Evolutionary conservation across 2,113 vertebrate species (phyloP).

Genomic region (Bothrops jararaca): DNA sequence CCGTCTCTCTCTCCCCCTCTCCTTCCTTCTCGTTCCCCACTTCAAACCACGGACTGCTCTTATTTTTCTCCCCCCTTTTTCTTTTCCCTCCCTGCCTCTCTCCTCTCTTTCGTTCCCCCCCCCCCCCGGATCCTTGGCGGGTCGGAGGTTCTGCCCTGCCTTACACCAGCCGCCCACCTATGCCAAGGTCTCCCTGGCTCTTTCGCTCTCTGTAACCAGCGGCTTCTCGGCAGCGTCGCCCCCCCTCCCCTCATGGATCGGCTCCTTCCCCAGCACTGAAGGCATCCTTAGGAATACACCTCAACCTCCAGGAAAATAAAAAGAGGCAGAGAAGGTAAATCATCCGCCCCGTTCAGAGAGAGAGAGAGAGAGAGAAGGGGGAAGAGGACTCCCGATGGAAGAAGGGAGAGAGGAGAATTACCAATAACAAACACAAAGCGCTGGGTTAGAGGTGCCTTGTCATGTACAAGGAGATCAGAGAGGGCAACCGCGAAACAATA

Average conservation of each 20-base stretch:
- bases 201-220: conserved; percentile 13
- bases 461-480: conserved; percentile 75
- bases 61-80: conserved; percentile 23
- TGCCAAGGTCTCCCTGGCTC: conserved; percentile 6
- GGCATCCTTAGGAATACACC: conserved; percentile 77
- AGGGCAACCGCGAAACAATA: conserved; percentile 61
- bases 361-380: conserved; percentile 27
- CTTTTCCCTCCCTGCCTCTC: conserved; percentile 37
- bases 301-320: conserved; percentile 66
- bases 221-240: conserved; percentile 16
- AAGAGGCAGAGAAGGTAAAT: conserved; percentile 63
- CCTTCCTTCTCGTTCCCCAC: conserved; percentile 23
- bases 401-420: conserved; percentile 25
- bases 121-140: conserved; percentile 74
- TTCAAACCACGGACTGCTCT: background rate
- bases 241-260: conserved; percentile 76
- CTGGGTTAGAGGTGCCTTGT: conserved; percentile 84
- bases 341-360: conserved; percentile 64
- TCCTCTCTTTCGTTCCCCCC: conserved; percentile 43
- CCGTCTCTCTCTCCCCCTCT: conserved; percentile 35
- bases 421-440: conserved; percentile 78
- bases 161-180: conserved; percentile 69
- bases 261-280: conserved; percentile 77
- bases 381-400: conserved; percentile 47
- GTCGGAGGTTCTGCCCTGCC: conserved; percentile 89